These are phyloP conservation scores for Dinoponera quadriceps DNA, from an alignment of 1,140 invertebrate species.

Conservation along the genomic window DNA sequence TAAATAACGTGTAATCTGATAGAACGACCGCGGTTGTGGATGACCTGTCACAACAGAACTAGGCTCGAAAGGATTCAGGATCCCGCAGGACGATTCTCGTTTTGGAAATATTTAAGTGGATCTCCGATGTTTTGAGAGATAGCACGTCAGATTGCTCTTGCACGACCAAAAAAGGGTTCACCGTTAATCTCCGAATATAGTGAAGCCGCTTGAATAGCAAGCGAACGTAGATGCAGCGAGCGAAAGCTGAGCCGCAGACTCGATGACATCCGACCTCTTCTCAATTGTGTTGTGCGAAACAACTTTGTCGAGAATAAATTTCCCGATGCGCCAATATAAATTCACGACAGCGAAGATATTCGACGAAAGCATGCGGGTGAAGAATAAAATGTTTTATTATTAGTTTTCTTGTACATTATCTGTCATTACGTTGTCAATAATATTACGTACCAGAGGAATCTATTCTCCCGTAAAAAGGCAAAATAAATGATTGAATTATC, in stretches of 20 bases:
- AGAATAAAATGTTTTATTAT: no score
- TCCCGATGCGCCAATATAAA: no score
- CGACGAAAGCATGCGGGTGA: no score
- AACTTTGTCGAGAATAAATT: neutral
- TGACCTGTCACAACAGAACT: slow-evolving; percentile 77
- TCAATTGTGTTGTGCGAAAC: neutral
- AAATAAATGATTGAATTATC: no score
- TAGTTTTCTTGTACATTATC: no score
- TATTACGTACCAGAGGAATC: no score
- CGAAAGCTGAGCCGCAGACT: slow-evolving; percentile 44
- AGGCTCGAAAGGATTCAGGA: slow-evolving; percentile 71
- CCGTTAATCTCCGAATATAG: slow-evolving; percentile 65
- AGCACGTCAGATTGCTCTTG: slow-evolving; percentile 63
- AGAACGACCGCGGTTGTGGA: slow-evolving; percentile 69
- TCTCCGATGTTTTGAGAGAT: slow-evolving; percentile 80
- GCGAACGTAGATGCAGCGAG: slow-evolving; percentile 1
- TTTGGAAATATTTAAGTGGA: slow-evolving; percentile 82
- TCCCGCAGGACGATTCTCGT: slow-evolving; percentile 63
- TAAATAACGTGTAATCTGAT: slow-evolving; percentile 79
- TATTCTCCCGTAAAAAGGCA: no score
- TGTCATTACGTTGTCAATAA: no score
- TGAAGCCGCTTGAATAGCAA: slow-evolving; percentile 49
- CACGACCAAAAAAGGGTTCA: slow-evolving; percentile 61
- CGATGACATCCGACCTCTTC: slow-evolving; percentile 21
- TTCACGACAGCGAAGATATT: no score